phyloP scores from a whole-genome alignment of 2,113 vertebrate species.

The Recurvirostra avosetta region DNA sequence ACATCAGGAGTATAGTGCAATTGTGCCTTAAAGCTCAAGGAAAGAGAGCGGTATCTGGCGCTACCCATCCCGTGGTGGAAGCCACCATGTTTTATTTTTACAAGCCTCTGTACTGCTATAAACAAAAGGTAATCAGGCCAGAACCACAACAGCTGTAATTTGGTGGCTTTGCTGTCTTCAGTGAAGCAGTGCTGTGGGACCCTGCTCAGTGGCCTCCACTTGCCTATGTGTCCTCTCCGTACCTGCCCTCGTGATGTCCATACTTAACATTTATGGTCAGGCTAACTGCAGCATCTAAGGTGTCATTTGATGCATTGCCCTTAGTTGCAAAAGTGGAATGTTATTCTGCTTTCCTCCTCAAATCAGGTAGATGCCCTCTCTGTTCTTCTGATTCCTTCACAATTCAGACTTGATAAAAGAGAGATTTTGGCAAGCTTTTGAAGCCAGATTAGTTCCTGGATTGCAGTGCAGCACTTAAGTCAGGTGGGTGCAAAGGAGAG shows the following conservation, averaged over 20 bases:
- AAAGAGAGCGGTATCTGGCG: neutral
- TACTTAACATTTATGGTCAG: neutral
- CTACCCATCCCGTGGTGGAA: neutral
- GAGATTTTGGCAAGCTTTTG: neutral
- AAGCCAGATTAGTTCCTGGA: neutral
- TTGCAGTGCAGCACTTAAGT: neutral
- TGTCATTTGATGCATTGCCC: neutral
- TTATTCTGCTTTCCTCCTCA: neutral
- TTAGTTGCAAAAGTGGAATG: neutral
- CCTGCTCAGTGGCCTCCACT: neutral
- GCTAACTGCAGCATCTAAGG: neutral
- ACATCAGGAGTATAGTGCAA: neutral
- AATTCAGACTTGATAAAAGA: neutral
- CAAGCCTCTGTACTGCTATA: neutral
- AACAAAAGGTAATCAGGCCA: neutral
- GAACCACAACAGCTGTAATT: neutral
- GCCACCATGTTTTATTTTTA: neutral
- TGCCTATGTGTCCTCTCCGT: neutral
- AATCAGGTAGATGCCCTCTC: neutral
- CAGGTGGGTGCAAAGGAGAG: neutral
- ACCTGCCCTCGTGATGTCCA: neutral
- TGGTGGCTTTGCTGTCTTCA: neutral
- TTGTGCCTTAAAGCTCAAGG: neutral
- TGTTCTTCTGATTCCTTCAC: neutral
- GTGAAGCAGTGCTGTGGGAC: neutral